These are phyloP conservation scores for Aplysia californica DNA, from an alignment of 1,140 invertebrate species.

Conservation along the genomic window DNA sequence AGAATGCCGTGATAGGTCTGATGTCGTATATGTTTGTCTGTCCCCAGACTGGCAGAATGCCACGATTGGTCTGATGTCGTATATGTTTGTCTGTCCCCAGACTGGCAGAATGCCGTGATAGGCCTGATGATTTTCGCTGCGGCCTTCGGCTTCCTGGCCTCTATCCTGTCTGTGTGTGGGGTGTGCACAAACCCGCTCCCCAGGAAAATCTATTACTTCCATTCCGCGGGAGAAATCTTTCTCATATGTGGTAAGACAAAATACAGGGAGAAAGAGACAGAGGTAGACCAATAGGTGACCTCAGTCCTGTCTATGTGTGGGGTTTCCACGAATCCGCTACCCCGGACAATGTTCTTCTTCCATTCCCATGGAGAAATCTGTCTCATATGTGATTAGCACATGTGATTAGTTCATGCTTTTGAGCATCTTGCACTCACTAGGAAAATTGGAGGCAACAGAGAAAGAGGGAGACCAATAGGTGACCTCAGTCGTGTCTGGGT, in stretches of 20 bases:
- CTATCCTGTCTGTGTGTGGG: slow-evolving; percentile 60
- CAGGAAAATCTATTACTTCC: slow-evolving; percentile 67
- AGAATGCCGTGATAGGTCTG: slow-evolving; percentile 64
- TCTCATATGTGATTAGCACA: neutral
- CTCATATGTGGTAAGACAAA: slow-evolving; percentile 62
- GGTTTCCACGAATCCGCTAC: neutral
- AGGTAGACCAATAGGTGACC: neutral
- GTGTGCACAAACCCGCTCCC: slow-evolving; percentile 60
- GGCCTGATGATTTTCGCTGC: slow-evolving; percentile 64
- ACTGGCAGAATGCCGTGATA: slow-evolving; percentile 65
- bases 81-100: slow-evolving; percentile 42
- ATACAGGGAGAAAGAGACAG: neutral
- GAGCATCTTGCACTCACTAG: too few species aligned
- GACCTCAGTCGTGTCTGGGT: neutral
- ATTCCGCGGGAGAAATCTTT: slow-evolving; percentile 67
- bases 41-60: neutral
- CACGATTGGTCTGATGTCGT: neutral
- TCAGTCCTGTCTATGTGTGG: neutral
- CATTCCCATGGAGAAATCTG: neutral
- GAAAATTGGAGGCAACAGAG: neutral
- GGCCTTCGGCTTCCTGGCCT: slow-evolving; percentile 59
- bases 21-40: slow-evolving; percentile 44
- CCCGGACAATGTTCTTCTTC: neutral
- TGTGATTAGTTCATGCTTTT: too few species aligned
- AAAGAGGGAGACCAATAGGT: neutral